Conservation (phyloP, 2,888 invertebrate genomes). For the Pandemis cinnamomeana region DNA sequence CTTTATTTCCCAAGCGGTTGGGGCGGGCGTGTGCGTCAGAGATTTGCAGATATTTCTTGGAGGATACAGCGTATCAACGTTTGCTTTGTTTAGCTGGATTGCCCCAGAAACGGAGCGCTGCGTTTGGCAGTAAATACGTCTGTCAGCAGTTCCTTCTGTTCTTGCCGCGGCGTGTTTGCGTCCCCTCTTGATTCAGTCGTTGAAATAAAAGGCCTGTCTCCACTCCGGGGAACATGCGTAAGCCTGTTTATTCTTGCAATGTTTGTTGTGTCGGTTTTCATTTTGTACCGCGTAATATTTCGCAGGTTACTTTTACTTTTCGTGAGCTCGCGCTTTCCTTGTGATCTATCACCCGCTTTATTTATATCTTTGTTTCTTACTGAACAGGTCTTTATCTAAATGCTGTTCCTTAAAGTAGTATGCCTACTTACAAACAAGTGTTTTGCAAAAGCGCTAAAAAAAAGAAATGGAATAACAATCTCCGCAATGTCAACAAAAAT, state of each 20-base stretch:
- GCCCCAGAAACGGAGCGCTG: constrained; percentile 48
- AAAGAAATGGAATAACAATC: not conserved
- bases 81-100: constrained; percentile 55
- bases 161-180: constrained; percentile 51
- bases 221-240: constrained; percentile 37
- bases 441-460: not conserved
- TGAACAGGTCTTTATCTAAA: not conserved
- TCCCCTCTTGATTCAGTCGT: constrained; percentile 47
- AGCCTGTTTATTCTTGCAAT: constrained; percentile 30
- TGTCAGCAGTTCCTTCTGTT: constrained; percentile 56
- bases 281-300: constrained; percentile 30
- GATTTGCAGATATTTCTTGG: constrained; percentile 66
- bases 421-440: not conserved
- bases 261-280: constrained; percentile 35
- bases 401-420: not conserved
- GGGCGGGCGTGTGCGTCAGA: constrained; percentile 54
- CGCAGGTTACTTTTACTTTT: constrained; percentile 29
- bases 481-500: constrained; percentile 11
- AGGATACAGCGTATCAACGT: constrained; percentile 61
- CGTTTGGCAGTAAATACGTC: constrained; percentile 59
- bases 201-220: constrained; percentile 40
- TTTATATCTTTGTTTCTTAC: not conserved
- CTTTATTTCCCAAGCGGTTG: constrained; percentile 71
- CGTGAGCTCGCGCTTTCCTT: constrained; percentile 7
- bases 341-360: constrained; percentile 1